Evolutionary conservation across 2,888 invertebrate genomes (phyloP).

Genomic region (Mycalesis mineus): DNA sequence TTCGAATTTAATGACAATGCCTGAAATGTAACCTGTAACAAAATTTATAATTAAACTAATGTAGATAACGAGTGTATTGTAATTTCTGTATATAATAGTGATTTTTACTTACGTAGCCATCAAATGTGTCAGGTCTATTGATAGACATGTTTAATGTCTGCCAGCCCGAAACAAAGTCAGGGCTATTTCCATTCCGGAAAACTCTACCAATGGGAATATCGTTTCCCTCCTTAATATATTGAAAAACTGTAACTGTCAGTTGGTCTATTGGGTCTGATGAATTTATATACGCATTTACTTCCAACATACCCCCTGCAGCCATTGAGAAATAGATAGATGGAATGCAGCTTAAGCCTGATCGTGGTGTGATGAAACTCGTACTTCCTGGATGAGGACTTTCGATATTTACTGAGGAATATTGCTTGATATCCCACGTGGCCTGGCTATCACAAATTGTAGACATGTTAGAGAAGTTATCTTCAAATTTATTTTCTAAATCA

Average conservation of each 20-base stretch:
- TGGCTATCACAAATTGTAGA: constrained; percentile 35
- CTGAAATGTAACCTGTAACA: neutral
- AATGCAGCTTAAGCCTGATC: constrained; percentile 39
- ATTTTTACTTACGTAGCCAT: constrained; percentile 48
- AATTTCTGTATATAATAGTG: too few species aligned
- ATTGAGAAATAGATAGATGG: constrained; percentile 42
- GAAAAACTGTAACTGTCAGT: constrained; percentile 34
- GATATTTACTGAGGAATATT: constrained; percentile 36
- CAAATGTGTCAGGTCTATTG: constrained; percentile 27
- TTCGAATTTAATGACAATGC: neutral
- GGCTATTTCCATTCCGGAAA: constrained; percentile 7
- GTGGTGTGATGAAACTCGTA: constrained; percentile 38
- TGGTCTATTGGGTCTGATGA: constrained; percentile 31
- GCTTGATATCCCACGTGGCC: constrained; percentile 39
- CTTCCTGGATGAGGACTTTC: constrained; percentile 36
- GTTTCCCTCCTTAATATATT: constrained; percentile 22
- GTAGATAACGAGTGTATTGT: too few species aligned
- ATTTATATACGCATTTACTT: constrained; percentile 42
- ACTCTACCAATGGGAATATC: constrained; percentile 28
- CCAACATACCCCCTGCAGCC: constrained; percentile 38
- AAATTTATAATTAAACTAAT: too few species aligned
- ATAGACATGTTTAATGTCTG: constrained; percentile 30
- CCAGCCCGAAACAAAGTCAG: constrained; percentile 38
- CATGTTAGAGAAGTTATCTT: constrained; percentile 32
- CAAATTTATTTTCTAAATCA: constrained; percentile 42